These are phyloP conservation scores for Rafetus swinhoei DNA, from an alignment of 2,113 vertebrate species.

Conservation along the genomic window DNA sequence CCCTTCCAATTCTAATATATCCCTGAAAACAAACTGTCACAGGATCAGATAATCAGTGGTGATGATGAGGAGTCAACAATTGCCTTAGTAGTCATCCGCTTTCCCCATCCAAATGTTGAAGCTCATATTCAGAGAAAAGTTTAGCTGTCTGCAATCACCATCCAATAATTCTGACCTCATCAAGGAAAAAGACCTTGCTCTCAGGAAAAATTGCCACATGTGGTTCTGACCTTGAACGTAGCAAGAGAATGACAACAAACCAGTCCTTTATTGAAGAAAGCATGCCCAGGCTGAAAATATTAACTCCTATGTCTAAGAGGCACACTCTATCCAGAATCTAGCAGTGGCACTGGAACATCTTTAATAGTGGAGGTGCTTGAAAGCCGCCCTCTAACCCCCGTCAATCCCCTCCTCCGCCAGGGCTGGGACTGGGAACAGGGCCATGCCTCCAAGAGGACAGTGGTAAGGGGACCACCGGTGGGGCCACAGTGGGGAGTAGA, in stretches of 20 bases:
- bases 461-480: no score
- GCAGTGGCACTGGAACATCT: no score
- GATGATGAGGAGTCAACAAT: neutral
- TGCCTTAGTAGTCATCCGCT: neutral
- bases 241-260: neutral
- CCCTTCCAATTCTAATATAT: neutral
- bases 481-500: no score
- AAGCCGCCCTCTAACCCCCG: no score
- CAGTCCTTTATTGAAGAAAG: neutral
- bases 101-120: neutral
- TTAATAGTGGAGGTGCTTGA: no score
- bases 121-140: neutral
- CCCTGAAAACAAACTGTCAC: neutral
- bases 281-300: neutral
- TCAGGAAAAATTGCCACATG: neutral
- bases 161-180: neutral
- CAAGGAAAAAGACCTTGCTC: no score
- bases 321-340: neutral
- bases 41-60: neutral
- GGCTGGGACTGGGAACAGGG: no score
- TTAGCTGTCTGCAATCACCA: neutral
- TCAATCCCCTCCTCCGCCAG: no score
- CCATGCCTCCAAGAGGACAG: no score
- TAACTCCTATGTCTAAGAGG: neutral
- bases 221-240: neutral